phyloP scores from a whole-genome alignment of 2,797 vertebrate genomes.

The Sus cebifrons region DNA sequence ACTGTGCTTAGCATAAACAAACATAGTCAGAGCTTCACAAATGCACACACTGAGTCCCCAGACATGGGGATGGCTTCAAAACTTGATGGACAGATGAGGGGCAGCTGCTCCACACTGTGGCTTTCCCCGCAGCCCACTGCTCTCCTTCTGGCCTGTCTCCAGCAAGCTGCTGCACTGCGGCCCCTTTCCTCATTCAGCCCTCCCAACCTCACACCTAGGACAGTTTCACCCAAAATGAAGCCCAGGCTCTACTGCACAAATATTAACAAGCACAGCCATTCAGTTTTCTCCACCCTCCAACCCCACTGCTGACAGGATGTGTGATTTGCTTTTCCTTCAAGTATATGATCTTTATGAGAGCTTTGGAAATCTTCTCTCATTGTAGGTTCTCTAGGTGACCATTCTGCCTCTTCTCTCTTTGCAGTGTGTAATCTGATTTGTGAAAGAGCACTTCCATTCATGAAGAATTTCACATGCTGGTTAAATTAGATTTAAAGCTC shows the following conservation, averaged over 20 bases:
- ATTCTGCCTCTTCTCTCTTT: conserved; percentile 20
- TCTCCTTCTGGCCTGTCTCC: not conserved
- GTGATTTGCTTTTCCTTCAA: conserved; percentile 64
- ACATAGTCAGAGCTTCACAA: not conserved
- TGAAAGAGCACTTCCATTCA: conserved; percentile 75
- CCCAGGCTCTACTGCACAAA: not conserved
- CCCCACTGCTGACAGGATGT: not conserved
- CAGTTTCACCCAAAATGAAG: not conserved
- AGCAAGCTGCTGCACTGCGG: not conserved
- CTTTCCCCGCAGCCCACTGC: not conserved
- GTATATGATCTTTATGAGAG: conserved; percentile 75
- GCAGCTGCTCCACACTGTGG: not conserved
- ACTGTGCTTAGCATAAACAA: not conserved
- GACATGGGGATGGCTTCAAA: not conserved
- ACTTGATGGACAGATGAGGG: not conserved
- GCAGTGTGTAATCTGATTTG: conserved; percentile 54
- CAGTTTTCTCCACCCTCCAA: not conserved
- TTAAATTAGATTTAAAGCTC: conserved; percentile 74
- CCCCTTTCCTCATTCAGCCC: not conserved
- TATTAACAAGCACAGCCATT: not conserved
- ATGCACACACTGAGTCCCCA: not conserved
- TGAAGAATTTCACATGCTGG: conserved; percentile 64
- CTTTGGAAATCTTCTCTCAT: conserved; percentile 67
- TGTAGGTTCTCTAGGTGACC: conserved; percentile 66
- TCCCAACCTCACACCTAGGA: not conserved